Evolutionary conservation across 2,113 vertebrate genomes (phyloP).

Genomic region (Acanthisitta chloris): DNA sequence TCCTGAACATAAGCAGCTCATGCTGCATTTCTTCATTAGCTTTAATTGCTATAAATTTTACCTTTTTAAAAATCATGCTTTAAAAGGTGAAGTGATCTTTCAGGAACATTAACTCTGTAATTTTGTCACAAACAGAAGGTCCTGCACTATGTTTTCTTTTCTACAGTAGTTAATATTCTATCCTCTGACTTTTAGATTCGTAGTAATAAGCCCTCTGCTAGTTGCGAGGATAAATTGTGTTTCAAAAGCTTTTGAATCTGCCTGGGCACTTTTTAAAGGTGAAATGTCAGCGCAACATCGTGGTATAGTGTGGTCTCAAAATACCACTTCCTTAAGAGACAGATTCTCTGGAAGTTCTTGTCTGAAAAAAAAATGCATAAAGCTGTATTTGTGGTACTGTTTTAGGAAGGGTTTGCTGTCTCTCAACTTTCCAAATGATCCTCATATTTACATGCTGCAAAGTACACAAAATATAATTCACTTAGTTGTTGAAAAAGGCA

Average conservation of each 20-base stretch:
- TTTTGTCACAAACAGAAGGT: constrained; percentile 83
- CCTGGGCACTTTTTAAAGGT: constrained; percentile 35
- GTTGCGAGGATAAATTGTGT: constrained; percentile 51
- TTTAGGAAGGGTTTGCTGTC: neutral
- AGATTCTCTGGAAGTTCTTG: neutral
- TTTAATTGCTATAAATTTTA: constrained; percentile 85
- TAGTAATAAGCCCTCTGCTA: constrained; percentile 56
- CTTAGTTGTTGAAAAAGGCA: constrained; percentile 21
- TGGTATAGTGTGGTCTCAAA: neutral
- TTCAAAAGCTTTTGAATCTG: constrained; percentile 54
- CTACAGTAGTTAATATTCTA: constrained; percentile 59
- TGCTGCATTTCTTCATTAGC: constrained; percentile 85
- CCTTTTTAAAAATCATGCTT: constrained; percentile 80
- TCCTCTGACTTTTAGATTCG: constrained; percentile 63
- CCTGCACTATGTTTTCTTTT: constrained; percentile 75
- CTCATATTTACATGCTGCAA: constrained; percentile 23
- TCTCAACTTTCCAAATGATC: neutral
- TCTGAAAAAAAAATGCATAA: neutral
- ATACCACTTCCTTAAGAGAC: neutral
- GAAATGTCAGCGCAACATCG: constrained; percentile 34
- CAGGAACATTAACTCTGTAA: constrained; percentile 82
- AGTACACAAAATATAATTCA: constrained; percentile 23
- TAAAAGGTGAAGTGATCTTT: constrained; percentile 84
- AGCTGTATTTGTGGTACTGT: neutral
- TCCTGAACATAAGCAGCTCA: constrained; percentile 81